Base-by-base conservation (phyloP, 2,888 invertebrate genomes). In the Leucophenga montana region DNA sequence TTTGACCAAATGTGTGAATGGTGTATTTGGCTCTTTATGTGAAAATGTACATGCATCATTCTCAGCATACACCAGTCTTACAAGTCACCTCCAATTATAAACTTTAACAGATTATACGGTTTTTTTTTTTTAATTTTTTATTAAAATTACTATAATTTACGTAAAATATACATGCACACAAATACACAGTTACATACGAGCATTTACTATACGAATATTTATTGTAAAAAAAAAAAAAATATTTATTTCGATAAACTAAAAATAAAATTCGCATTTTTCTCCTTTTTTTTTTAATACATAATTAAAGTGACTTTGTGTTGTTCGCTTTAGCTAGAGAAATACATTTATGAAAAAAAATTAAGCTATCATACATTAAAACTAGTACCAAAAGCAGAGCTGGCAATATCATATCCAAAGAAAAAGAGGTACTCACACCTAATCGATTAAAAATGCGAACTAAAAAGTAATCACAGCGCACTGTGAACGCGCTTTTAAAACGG, bases 231-330 rank as follows among this genome's bases (percentile, higher is more conserved):
- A 56, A 56, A 56, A 56, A 59, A 31, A 59, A 31, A 20, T 13
- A 20, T 20, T 56, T 20, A 13, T 20, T 22, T 18, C 22, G 13
- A 16, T 20, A 22, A 56, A 56, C 54, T 33, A 14, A 59, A 31
- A 56, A n/a, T 31, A 22, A 59, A 59, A 31, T n/a, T 33, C 57
- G 22, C 57, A 5, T 27, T 27, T 27, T 4, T 27, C 4, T 27
- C 4, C 4, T 27, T 14, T 27, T 14, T 59, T 22, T 56, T 56
- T 6, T 22, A 9, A 27, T 33, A 59, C 27, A 59, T 22, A 59
- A 39, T 59, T 59, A 59, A 59, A 59, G 57, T 33, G 57, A 59
- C 33, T 59, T n/a, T 59, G 57, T 59, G 57, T 56, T 18, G 54
- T 59, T 59, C 22, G 31, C 16, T 22, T 59, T 22, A 59, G 57